Percentiles rank a stretch among this genome's conserved stretches.
Evolutionary conservation across 2,888 invertebrate genomes (phyloP).

Genomic region (Boloria selene): DNA sequence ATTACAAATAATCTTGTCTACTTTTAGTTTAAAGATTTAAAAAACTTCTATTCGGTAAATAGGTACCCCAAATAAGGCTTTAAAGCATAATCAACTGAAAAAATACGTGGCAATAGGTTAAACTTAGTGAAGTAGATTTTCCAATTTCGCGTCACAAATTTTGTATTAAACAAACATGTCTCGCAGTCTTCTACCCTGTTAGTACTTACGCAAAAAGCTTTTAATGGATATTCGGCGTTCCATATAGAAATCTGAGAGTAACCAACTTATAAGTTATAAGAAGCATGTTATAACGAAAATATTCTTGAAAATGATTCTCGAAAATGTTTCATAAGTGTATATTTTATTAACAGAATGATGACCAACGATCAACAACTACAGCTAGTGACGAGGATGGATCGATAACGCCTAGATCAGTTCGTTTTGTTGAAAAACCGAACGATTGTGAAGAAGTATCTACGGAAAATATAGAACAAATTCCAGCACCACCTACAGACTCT

Average conservation of each 20-base stretch:
- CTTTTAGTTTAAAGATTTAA: neutral
- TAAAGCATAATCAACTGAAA: neutral
- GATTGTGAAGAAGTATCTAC: slow-evolving; percentile 65
- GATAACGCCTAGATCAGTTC: slow-evolving; percentile 84
- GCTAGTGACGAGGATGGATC: slow-evolving; percentile 83
- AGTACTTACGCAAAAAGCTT: neutral
- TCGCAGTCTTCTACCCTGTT: neutral
- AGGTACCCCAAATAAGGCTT: too few relatives aligned
- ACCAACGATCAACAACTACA: slow-evolving; percentile 65
- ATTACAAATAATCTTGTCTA: too few relatives aligned
- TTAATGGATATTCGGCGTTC: neutral
- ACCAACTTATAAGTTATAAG: neutral
- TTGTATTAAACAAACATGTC: slow-evolving; percentile 3
- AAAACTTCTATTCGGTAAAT: too few relatives aligned
- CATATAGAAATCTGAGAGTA: neutral
- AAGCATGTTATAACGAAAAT: neutral
- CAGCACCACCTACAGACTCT: slow-evolving; percentile 42
- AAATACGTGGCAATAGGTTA: neutral
- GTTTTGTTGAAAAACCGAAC: slow-evolving; percentile 82
- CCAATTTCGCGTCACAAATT: slow-evolving; percentile 3
- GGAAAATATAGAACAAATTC: slow-evolving; percentile 48
- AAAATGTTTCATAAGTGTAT: too few relatives aligned
- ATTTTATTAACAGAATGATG: slow-evolving; percentile 57
- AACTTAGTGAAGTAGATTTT: neutral
- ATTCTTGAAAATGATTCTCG: too few relatives aligned